Conservation (phyloP, 2,888 invertebrate genomes). For the Cetonia aurata region DNA sequence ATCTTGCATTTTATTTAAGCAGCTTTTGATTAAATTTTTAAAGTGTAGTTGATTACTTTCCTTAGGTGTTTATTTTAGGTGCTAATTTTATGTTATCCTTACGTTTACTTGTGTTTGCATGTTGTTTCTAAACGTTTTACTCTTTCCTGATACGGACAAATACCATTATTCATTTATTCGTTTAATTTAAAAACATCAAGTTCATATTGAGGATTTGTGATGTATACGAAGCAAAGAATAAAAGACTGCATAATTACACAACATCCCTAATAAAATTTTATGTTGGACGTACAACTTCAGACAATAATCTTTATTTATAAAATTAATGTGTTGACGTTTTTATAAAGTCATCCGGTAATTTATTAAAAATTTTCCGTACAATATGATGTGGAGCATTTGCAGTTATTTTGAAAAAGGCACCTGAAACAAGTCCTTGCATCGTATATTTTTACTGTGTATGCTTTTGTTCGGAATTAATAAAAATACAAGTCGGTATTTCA, state of each 20-base stretch:
- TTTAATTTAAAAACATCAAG: conserved; percentile 8
- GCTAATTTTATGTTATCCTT: conserved; percentile 19
- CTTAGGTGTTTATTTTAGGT: conserved; percentile 29
- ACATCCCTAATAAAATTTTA: conserved; percentile 27
- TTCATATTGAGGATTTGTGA: conserved; percentile 33
- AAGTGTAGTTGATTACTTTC: conserved; percentile 24
- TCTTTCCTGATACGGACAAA: too few relatives aligned
- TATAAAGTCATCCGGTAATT: too few relatives aligned
- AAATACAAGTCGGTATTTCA: too few relatives aligned
- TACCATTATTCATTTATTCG: not conserved
- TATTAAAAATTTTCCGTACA: too few relatives aligned
- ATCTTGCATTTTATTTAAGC: conserved; percentile 40
- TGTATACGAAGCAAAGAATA: conserved; percentile 36
- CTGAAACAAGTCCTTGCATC: too few relatives aligned
- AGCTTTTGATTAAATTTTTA: conserved; percentile 37
- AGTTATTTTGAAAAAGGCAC: too few relatives aligned
- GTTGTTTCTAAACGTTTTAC: not conserved
- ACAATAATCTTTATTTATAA: conserved; percentile 39
- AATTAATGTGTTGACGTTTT: conserved; percentile 2
- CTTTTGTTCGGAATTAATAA: too few relatives aligned
- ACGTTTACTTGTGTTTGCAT: conserved; percentile 35
- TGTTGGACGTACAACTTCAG: conserved; percentile 35
- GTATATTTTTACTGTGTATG: too few relatives aligned
- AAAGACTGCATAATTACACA: conserved; percentile 32
- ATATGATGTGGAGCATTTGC: too few relatives aligned